Base-by-base conservation (phyloP, 2,113 vertebrate species). In the Chrysochloris asiatica region DNA sequence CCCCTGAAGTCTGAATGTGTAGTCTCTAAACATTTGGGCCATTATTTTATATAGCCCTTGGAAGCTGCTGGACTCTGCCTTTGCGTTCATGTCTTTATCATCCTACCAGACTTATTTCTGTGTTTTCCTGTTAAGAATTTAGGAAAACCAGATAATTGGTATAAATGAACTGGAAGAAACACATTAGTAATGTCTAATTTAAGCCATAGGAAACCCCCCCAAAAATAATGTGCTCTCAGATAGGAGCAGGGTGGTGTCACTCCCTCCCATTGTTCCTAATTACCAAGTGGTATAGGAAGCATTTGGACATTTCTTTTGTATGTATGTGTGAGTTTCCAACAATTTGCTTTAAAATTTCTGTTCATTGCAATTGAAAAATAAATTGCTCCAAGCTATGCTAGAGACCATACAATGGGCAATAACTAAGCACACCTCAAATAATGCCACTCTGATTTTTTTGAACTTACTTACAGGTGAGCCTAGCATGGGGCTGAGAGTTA, bases 311-410 rank as follows among this genome's bases (percentile, higher is more conserved):
- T 82, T 83, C 7, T 67, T 17, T 83, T n/a, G 8, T 83, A 59
- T 79, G 38, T 73, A 24, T 65, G 4, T 65, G 4, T 81, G 16
- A 84, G n/a, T 81, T 86, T 22, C 88, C 28, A 88, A 75, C 48
- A 56, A n/a, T 59, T 84, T 91, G 28, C 24, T 75, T 89, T 91
- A 90, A 45, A 45, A 30, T 67, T 47, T 56, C 24, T 88, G 28
- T 54, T 48, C 67, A 26, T n/a, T 28, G 4, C 47, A 45, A 26
- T 16, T 67, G 21, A 45, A 26, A 41, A 72, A 72, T 12, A 9
- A 69, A 38, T 26, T 59, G 56, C 19, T 17, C 73, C 50, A 30
- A 2, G n/a, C 67, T 73, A 26, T 83, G 33, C 65, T 9, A 11
- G 22, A 61, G 67, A n/a, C 73, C 67, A 0, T 33, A 30, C 56